phyloP scores from a whole-genome alignment of 2,888 invertebrate genomes.

The Oxytorus armatus region DNA sequence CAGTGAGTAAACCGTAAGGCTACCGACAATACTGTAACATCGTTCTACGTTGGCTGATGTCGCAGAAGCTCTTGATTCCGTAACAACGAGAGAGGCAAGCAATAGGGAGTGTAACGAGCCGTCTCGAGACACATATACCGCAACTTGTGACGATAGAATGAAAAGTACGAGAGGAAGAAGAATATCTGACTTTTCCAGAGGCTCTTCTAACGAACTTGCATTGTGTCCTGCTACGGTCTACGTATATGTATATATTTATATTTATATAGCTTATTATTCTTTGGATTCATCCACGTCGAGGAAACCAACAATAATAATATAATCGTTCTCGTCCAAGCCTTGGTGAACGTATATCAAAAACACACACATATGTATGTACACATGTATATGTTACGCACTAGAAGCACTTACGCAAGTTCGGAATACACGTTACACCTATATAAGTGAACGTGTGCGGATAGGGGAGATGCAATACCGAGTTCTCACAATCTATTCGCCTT shows the following conservation, averaged over 20 bases:
- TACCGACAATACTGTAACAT: not conserved
- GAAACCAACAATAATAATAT: conserved; percentile 35
- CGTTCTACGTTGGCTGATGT: conserved; percentile 15
- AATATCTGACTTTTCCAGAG: conserved; percentile 39
- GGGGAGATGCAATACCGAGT: not conserved
- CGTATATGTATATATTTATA: conserved; percentile 4
- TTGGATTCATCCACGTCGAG: conserved; percentile 14
- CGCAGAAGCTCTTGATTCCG: conserved; percentile 45
- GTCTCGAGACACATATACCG: conserved; percentile 41
- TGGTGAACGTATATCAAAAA: conserved; percentile 8
- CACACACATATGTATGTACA: not conserved
- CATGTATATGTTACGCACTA: not conserved
- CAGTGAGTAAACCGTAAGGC: conserved; percentile 24
- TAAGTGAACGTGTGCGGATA: conserved; percentile 16
- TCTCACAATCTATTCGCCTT: conserved; percentile 34
- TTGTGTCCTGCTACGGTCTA: conserved; percentile 50
- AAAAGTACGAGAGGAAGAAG: conserved; percentile 30
- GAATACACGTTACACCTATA: not conserved
- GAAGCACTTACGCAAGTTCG: conserved; percentile 33
- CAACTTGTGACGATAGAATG: conserved; percentile 31
- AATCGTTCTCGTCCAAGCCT: conserved; percentile 19
- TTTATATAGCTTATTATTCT: conserved; percentile 22
- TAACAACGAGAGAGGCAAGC: conserved; percentile 36
- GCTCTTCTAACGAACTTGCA: conserved; percentile 68
- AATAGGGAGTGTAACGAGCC: conserved; percentile 61